Evolutionary conservation across 92 coral and sea anemone genomes (phyloP).

Genomic region (Zoanthus sansibaricus): DNA sequence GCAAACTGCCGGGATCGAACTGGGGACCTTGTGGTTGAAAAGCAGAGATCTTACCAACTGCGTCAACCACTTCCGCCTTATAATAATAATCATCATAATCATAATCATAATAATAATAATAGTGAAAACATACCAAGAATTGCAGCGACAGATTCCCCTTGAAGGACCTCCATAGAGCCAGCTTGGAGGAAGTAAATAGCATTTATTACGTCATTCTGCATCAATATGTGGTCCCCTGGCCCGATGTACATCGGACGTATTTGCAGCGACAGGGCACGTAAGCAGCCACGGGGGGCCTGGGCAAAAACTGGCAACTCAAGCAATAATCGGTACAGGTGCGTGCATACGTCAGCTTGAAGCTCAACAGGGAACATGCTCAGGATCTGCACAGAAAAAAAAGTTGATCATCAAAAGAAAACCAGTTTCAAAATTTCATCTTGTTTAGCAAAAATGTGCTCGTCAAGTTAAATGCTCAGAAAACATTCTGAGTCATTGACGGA

Average conservation of each 20-base stretch:
- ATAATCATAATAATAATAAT: too few species aligned
- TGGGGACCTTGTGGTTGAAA: too few species aligned
- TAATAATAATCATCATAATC: too few species aligned
- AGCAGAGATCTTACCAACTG: too few species aligned
- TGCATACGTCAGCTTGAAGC: conserved; percentile 89
- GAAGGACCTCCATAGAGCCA: conserved; percentile 92
- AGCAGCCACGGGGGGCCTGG: conserved; percentile 89
- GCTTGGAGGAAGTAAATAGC: conserved; percentile 78
- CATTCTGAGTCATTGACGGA: too few species aligned
- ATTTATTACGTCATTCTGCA: conserved; percentile 85
- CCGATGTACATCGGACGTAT: conserved; percentile 83
- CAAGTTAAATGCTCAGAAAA: too few species aligned
- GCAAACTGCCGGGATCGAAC: too few species aligned
- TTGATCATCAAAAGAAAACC: background rate
- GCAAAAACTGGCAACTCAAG: conserved; percentile 76
- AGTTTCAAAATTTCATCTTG: too few species aligned
- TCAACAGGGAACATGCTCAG: conserved; percentile 82
- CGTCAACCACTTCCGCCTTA: too few species aligned
- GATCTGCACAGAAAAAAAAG: conserved; percentile 60
- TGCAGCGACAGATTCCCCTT: conserved; percentile 93
- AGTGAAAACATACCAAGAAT: conserved; percentile 66
- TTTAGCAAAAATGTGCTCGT: too few species aligned
- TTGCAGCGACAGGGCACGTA: conserved; percentile 81
- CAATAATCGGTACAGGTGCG: conserved; percentile 82
- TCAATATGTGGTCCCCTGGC: conserved; percentile 83